A percentile compares a stretch with the other conserved stretches of the same genome.
Evolutionary conservation across 2,113 vertebrate genomes (phyloP).

Genomic region (Anseranas semipalmata): DNA sequence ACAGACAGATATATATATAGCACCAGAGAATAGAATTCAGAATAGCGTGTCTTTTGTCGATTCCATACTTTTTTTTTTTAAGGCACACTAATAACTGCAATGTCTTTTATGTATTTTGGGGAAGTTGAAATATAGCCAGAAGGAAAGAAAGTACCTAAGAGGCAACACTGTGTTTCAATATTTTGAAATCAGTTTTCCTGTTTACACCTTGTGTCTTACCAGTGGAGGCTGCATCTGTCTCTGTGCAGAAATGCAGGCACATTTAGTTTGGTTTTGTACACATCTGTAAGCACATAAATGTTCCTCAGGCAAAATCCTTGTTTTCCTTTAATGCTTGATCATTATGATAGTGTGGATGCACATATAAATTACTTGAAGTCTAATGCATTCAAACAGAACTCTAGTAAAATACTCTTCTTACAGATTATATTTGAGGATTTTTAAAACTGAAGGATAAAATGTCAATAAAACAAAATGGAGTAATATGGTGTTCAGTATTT

Average conservation of each 20-base stretch:
- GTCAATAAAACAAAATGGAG: neutral
- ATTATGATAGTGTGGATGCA: neutral
- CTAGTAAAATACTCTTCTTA: neutral
- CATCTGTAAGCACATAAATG: neutral
- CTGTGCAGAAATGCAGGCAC: neutral
- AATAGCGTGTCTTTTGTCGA: neutral
- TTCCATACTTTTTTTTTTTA: neutral
- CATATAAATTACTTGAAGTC: neutral
- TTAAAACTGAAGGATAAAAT: neutral
- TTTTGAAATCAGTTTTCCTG: neutral
- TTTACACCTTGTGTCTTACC: neutral
- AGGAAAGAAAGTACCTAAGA: neutral
- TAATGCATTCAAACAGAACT: neutral
- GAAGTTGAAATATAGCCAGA: neutral
- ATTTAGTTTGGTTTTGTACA: neutral
- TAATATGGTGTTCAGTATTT: neutral
- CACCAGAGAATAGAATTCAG: neutral
- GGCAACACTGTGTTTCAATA: neutral
- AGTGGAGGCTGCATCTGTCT: neutral
- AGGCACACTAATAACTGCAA: neutral
- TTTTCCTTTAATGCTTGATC: constrained; percentile 13
- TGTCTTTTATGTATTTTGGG: neutral
- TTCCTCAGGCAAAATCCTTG: constrained; percentile 32
- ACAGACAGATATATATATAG: neutral
- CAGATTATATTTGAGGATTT: neutral